These are phyloP conservation scores for Lycopodina hypogea DNA, from an alignment of 37 sponge, comb jelly and placozoan species.

Conservation along the genomic window DNA sequence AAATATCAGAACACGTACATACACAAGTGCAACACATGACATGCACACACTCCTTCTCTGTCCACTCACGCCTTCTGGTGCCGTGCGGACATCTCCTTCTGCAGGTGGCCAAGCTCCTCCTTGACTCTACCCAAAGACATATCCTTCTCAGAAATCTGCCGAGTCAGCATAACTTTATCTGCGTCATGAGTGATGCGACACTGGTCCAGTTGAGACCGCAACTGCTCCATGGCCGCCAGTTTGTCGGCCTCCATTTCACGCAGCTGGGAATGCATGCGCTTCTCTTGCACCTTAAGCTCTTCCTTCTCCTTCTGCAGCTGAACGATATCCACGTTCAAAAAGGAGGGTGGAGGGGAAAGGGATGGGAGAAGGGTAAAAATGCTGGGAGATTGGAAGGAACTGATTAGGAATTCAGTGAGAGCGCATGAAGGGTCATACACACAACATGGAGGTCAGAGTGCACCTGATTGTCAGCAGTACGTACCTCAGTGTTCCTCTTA, in stretches of 20 bases:
- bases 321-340: not conserved
- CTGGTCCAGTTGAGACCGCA: not conserved
- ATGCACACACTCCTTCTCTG: not conserved
- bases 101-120: not conserved
- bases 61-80: conserved; percentile 5
- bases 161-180: not conserved
- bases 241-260: not conserved
- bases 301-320: not conserved
- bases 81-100: not conserved
- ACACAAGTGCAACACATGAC: not conserved
- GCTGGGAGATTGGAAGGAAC: too few species aligned
- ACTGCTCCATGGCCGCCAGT: not conserved
- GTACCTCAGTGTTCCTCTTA: not conserved
- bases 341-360: not conserved
- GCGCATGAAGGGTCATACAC: too few species aligned
- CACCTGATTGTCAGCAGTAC: not conserved
- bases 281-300: not conserved
- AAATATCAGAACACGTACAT: not conserved
- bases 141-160: not conserved
- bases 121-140: not conserved
- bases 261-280: not conserved
- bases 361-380: too few species aligned
- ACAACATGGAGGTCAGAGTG: too few species aligned
- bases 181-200: not conserved
- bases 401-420: too few species aligned